Base-by-base conservation (phyloP, 2,797 vertebrate genomes). In the Sebastes hubbsi region DNA sequence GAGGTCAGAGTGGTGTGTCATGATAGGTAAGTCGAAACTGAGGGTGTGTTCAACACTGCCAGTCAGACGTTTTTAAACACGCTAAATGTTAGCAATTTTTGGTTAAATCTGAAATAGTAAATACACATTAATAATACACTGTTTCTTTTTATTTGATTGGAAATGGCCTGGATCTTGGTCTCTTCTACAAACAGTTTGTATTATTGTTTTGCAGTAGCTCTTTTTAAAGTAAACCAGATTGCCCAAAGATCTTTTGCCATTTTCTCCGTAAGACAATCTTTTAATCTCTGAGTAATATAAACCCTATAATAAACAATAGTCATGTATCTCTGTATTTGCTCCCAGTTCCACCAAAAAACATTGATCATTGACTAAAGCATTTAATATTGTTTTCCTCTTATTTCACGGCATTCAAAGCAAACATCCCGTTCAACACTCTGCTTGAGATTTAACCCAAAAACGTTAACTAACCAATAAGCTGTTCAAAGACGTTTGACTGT, bases 401-500 rank as follows among this genome's bases (percentile, higher is more conserved):
- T 73, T 66, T 22, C 27, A 72, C 20, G 14, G n/a, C 7, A 63
- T 77, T 69, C 6, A 55, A 76, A 64, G 12, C 6, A 20, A 67
- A 52, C 10, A 8, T 11, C 2, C 1, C 8, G 18, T 54, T 54
- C 2, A 72, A 38, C 29, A 27, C 20, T 49, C 34, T 52, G 30
- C 69, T 80, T 36, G 18, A 75, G 58, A 77, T 77, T 62, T 66
- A 78, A 87, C 61, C 71, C 71, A 6, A 18, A 66, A 70, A 58
- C n/a, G 7, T 9, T 16, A 30, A 79, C 42, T 36, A 36, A 2
- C 2, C 13, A 27, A 22, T 10, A 6, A 22, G 38, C 66, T 87
- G 76, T 85, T 90, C 82, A 88, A 88, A 88, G 81, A 83, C 42
- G 12, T 80, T 8, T 72, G 81, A 87, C 83, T 83, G 69, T 78